A percentile compares a stretch with the other conserved stretches of the same genome.
Evolutionary conservation across 2,888 invertebrate species (phyloP).

Genomic region (Lasiommata megera): DNA sequence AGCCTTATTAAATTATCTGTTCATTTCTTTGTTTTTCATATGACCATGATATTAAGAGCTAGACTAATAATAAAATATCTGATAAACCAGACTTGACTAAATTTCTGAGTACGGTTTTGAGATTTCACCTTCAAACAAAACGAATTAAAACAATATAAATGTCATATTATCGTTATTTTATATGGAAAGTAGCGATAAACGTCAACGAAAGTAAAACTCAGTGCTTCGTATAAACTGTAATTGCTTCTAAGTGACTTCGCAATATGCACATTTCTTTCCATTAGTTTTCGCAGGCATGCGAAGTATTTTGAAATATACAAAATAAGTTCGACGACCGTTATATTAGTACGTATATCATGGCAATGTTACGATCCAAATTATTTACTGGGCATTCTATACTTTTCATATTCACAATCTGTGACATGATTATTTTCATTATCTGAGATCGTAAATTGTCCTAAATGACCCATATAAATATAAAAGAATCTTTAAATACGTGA

Average conservation of each 20-base stretch:
- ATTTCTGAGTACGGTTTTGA: neutral
- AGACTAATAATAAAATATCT: no score
- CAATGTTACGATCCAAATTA: constrained; percentile 13
- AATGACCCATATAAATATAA: no score
- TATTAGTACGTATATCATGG: constrained; percentile 26
- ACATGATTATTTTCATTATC: no score
- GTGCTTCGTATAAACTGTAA: constrained; percentile 8
- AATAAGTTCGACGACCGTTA: constrained; percentile 33
- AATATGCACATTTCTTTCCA: constrained; percentile 13
- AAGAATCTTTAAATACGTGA: no score
- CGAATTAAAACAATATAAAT: neutral
- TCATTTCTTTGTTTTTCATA: no score
- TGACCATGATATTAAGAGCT: no score
- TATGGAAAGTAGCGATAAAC: neutral
- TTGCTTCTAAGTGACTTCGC: constrained; percentile 29
- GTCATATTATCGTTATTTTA: neutral
- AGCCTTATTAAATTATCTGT: no score
- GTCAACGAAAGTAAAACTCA: constrained; percentile 7
- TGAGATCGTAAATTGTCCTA: no score
- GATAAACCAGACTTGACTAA: no score
- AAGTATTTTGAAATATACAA: constrained; percentile 31
- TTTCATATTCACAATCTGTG: no score
- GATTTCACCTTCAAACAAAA: neutral
- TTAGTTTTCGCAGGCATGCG: constrained; percentile 17
- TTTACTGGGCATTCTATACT: constrained; percentile 14